Evolutionary conservation across 2,113 vertebrate genomes (phyloP), one percentile per base, ranked within the genome.

Genomic region (Eublepharis macularius): DNA sequence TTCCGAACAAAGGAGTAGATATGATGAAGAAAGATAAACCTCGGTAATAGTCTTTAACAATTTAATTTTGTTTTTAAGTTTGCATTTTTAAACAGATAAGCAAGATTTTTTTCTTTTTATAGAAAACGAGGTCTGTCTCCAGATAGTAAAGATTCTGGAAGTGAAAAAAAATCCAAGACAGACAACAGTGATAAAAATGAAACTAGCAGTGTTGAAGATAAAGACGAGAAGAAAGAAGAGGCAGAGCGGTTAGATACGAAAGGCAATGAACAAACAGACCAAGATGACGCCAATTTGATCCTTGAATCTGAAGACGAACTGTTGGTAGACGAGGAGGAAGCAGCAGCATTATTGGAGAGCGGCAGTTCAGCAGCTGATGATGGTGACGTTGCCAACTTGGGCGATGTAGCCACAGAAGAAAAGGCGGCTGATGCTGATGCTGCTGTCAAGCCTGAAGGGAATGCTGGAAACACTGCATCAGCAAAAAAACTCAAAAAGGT

Each of bases 1-100:
- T 97, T 93, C 97, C 97, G 41, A 97, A 97, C 94, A 96, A 96
- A 95, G 95, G 96, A 87, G 95, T 96, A 91, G 97, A 97, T 80
- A 88, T 97, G 83, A 87, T 96, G 88, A 97, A 97, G 87, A 97
- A 97, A 93, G 97, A 97, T 90, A 97, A 97, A 94, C 94, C 93
- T n/a, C 94, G 96, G 97, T 97, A 97, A 96, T 87, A 86, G 87
- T 8, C n/a, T 89, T 21, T 76, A 49, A 83, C 73, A 8, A 29
- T 82, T 73, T 83, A 1, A 21, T 1, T 87, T 16, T 80, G 0
- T 86, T 83, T 85, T 4, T 80, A 49, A 83, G 32, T 65, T 49
- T n/a, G 9, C 34, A n/a, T 54, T 43, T 78, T 11, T 2, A 51
- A 51, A 11, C 77, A 12, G 4, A 70, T 51, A 87, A 82, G 9